These are phyloP conservation scores for Montifringilla adamsi DNA, from an alignment of 2,113 vertebrate genomes.

Conservation along the genomic window DNA sequence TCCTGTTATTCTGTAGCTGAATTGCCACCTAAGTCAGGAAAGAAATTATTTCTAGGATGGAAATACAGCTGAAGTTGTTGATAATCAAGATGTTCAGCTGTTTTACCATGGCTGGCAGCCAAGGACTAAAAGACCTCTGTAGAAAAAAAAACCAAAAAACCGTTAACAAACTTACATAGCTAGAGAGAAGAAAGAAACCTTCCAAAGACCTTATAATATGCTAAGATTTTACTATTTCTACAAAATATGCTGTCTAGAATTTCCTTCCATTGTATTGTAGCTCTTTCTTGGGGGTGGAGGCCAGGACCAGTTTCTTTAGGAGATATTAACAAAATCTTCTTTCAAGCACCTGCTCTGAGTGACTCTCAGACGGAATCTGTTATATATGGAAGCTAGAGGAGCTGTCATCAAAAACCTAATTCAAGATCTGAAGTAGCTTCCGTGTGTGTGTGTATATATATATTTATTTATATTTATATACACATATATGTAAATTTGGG, in stretches of 20 bases:
- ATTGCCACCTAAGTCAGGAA: conserved; percentile 20
- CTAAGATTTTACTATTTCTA: background rate
- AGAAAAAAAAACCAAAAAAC: background rate
- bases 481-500: background rate
- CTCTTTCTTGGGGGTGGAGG: background rate
- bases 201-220: background rate
- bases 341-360: background rate
- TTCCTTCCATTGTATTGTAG: background rate
- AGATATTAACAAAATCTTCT: background rate
- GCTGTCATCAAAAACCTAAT: background rate
- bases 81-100: conserved; percentile 43
- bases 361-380: background rate
- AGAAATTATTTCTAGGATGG: conserved; percentile 43
- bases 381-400: background rate
- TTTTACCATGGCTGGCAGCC: conserved; percentile 2
- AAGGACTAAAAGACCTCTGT: background rate
- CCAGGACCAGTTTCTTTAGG: background rate
- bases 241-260: background rate
- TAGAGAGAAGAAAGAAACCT: background rate
- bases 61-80: conserved; percentile 41
- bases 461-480: too few relatives aligned
- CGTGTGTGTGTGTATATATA: too few relatives aligned
- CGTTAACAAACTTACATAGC: background rate
- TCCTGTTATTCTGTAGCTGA: conserved; percentile 34
- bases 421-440: background rate